Evolutionary conservation across 2,797 vertebrate species (phyloP).

Genomic region (Tauraco hartlaubi): DNA sequence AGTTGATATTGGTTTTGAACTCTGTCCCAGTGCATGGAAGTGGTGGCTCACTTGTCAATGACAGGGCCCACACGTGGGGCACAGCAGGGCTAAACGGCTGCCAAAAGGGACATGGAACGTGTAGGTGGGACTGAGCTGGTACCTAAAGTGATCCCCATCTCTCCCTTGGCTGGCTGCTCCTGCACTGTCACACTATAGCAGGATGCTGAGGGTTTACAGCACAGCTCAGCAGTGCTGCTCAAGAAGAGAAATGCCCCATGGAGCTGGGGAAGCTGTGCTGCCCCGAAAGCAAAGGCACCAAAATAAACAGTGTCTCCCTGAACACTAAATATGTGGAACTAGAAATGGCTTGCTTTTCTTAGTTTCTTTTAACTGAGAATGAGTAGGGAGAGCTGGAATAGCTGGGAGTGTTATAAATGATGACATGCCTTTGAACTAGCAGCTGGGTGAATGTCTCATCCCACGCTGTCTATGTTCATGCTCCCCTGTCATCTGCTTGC

Average conservation of each 20-base stretch:
- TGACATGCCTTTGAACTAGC: slow-evolving; percentile 56
- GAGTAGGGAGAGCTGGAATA: slow-evolving; percentile 23
- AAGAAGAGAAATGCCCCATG: fast-evolving
- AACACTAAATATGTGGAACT: neutral
- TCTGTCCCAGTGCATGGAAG: slow-evolving; percentile 77
- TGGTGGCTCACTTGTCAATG: slow-evolving; percentile 64
- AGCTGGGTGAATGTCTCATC: slow-evolving; percentile 65
- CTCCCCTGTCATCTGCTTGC: slow-evolving; percentile 53
- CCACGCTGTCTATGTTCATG: slow-evolving; percentile 42
- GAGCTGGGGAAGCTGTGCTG: neutral
- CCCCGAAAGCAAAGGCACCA: neutral
- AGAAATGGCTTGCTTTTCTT: neutral
- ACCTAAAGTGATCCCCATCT: fast-evolving
- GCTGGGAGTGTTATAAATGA: slow-evolving; percentile 61
- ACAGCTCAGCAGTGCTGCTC: neutral
- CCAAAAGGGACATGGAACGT: fast-evolving
- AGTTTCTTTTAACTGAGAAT: neutral
- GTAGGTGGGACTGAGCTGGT: neutral
- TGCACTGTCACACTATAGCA: neutral
- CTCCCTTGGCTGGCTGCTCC: neutral
- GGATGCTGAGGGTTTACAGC: neutral
- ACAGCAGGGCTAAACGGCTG: neutral
- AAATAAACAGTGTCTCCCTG: neutral
- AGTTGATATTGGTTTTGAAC: slow-evolving; percentile 80
- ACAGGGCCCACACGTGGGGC: neutral